Conservation (phyloP, 2,888 invertebrate genomes). For the Saturnia pavonia region DNA sequence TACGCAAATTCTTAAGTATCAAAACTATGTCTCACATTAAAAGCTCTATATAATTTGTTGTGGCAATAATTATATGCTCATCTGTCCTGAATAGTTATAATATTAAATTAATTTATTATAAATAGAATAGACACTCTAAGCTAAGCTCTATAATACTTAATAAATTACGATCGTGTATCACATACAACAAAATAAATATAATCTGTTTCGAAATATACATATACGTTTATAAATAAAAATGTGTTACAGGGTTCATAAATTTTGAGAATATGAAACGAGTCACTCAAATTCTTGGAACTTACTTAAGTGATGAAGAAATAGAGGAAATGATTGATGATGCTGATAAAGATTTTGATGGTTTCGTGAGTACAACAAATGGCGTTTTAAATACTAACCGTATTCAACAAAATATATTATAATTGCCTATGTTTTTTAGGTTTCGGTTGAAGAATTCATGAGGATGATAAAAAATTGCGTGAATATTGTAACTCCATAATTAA, state of each 20-base stretch:
- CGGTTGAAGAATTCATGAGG: conserved; percentile 69
- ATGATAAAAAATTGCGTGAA: conserved; percentile 69
- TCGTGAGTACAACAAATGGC: conserved; percentile 45
- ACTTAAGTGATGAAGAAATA: conserved; percentile 73
- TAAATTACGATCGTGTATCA: no score
- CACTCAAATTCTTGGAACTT: conserved; percentile 54
- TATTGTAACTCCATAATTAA: conserved; percentile 61
- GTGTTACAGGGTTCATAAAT: conserved; percentile 56
- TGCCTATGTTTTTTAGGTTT: conserved; percentile 53
- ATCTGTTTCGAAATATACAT: no score
- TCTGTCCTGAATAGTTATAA: no score
- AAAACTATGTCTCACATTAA: no score
- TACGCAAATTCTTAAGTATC: no score
- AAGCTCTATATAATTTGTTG: no score
- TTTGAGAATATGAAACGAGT: conserved; percentile 69
- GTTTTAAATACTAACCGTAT: background rate
- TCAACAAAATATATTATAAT: background rate
- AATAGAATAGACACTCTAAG: no score
- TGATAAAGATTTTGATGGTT: conserved; percentile 69
- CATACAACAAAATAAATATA: no score
- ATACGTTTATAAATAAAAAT: no score
- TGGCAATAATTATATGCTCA: no score
- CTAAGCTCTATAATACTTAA: no score
- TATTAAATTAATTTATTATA: no score
- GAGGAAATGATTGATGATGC: conserved; percentile 77